Evolutionary conservation across 1,140 invertebrate genomes (phyloP).

Genomic region (Geopemphigus sp.): DNA sequence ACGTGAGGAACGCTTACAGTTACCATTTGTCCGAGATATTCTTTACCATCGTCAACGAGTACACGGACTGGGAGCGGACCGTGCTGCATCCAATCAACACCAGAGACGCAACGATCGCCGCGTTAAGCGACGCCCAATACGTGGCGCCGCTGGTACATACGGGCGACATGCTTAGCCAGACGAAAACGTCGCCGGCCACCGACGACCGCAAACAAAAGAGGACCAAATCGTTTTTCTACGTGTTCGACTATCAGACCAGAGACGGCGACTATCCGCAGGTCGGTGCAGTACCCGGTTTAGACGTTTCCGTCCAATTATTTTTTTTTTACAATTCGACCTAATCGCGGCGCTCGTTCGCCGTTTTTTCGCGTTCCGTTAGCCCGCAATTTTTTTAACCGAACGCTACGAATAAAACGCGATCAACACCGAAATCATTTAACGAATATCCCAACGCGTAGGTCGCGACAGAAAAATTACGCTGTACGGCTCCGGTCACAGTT

Average conservation of each 20-base stretch:
- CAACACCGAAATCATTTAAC: too few species aligned
- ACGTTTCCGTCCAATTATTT: too few species aligned
- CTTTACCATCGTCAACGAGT: slow-evolving; percentile 93
- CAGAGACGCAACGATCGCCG: slow-evolving; percentile 85
- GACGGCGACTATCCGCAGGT: slow-evolving; percentile 87
- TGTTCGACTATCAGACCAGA: slow-evolving; percentile 90
- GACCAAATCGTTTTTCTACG: slow-evolving; percentile 80
- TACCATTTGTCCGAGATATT: slow-evolving; percentile 96
- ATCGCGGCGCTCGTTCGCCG: too few species aligned
- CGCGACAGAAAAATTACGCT: too few species aligned
- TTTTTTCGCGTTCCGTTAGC: too few species aligned
- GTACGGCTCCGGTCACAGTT: too few species aligned
- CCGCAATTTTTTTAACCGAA: too few species aligned
- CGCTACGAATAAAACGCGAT: too few species aligned
- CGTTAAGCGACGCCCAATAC: slow-evolving; percentile 88
- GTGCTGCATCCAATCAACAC: slow-evolving; percentile 88
- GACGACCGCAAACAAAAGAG: slow-evolving; percentile 40
- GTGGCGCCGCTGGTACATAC: slow-evolving; percentile 81
- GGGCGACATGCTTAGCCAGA: slow-evolving; percentile 70
- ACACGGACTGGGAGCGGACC: slow-evolving; percentile 94
- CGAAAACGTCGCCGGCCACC: slow-evolving; percentile 15
- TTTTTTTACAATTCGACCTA: too few species aligned
- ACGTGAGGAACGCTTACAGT: slow-evolving; percentile 88
- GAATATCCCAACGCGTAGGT: too few species aligned
- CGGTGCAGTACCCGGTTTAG: slow-evolving; percentile 52